phyloP scores from a whole-genome alignment of 1,140 invertebrate genomes.

The Steinernema khuongi region DNA sequence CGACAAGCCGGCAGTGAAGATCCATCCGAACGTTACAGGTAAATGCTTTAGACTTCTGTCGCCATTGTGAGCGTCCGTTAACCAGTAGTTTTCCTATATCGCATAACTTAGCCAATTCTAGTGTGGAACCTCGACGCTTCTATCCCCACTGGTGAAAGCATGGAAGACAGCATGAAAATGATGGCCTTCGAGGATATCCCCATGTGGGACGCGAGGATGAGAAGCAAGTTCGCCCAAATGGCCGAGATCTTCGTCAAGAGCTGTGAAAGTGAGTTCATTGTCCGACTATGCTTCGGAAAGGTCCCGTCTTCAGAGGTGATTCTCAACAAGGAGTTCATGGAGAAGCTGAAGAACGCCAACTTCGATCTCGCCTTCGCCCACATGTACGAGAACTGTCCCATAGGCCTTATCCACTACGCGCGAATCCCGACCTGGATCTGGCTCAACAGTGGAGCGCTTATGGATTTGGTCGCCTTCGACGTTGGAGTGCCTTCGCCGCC shows the following conservation, averaged over 20 bases:
- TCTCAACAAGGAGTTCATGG: slow-evolving; percentile 18
- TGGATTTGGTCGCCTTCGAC: slow-evolving; percentile 21
- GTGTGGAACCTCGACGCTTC: slow-evolving; percentile 11
- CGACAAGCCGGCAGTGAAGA: slow-evolving; percentile 1
- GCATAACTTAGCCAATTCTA: slow-evolving; percentile 19
- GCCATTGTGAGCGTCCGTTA: too few species aligned
- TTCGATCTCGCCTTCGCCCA: slow-evolving; percentile 36
- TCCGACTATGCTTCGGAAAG: background rate
- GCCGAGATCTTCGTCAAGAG: background rate
- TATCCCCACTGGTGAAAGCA: background rate
- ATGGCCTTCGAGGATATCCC: slow-evolving; percentile 15
- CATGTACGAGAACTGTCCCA: slow-evolving; percentile 24
- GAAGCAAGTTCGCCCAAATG: background rate
- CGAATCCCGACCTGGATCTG: slow-evolving; percentile 39
- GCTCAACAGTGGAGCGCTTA: slow-evolving; percentile 21
- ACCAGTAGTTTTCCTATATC: background rate
- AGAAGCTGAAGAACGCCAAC: slow-evolving; percentile 10
- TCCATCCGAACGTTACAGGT: slow-evolving; percentile 4
- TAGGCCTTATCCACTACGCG: slow-evolving; percentile 28
- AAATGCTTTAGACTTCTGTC: too few species aligned
- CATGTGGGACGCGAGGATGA: background rate
- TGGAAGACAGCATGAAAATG: background rate
- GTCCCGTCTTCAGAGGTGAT: slow-evolving; percentile 9
- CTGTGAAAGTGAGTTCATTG: slow-evolving; percentile 13
- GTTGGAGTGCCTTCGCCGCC: slow-evolving; percentile 34